These are phyloP conservation scores for Scaptomyza graminum DNA, from an alignment of 1,140 invertebrate species.

Conservation along the genomic window DNA sequence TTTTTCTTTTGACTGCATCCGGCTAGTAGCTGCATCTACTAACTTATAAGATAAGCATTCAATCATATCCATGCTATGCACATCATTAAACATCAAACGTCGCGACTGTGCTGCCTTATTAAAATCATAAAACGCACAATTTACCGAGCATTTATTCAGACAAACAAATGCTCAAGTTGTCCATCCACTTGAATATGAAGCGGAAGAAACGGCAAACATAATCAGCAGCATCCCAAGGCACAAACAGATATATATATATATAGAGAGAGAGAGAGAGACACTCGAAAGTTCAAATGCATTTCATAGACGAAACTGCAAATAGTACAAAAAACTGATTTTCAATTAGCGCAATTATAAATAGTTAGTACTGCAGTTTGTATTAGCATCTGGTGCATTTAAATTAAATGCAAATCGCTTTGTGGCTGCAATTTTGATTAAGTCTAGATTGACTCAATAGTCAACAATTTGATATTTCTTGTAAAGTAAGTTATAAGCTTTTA, in stretches of 20 bases:
- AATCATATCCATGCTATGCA: slow-evolving; percentile 8
- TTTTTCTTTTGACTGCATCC: slow-evolving; percentile 3
- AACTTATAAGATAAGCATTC: background rate
- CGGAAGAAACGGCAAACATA: slow-evolving; percentile 63
- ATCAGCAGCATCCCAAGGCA: slow-evolving; percentile 41
- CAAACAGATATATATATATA: slow-evolving; percentile 3
- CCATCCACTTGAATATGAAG: slow-evolving; percentile 39
- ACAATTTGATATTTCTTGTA: too few relatives aligned
- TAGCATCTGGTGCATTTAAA: slow-evolving; percentile 55
- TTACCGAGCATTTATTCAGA: slow-evolving; percentile 59
- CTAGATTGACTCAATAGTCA: background rate
- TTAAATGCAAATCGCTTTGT: slow-evolving; percentile 20
- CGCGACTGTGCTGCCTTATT: slow-evolving; percentile 63
- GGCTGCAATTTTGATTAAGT: too few relatives aligned
- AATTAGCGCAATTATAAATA: slow-evolving; percentile 66
- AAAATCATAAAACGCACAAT: slow-evolving; percentile 73
- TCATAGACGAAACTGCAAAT: background rate
- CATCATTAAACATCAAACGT: slow-evolving; percentile 66
- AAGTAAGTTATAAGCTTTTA: too few relatives aligned
- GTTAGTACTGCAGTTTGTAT: background rate
- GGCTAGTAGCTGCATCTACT: slow-evolving; percentile 2
- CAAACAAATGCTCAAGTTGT: slow-evolving; percentile 51
- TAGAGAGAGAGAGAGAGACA: slow-evolving; percentile 7
- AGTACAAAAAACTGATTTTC: slow-evolving; percentile 12
- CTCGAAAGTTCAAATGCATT: slow-evolving; percentile 69